Base-by-base conservation (phyloP, 37 sponge, comb jelly and placozoan species). In the Geodia barretti region DNA sequence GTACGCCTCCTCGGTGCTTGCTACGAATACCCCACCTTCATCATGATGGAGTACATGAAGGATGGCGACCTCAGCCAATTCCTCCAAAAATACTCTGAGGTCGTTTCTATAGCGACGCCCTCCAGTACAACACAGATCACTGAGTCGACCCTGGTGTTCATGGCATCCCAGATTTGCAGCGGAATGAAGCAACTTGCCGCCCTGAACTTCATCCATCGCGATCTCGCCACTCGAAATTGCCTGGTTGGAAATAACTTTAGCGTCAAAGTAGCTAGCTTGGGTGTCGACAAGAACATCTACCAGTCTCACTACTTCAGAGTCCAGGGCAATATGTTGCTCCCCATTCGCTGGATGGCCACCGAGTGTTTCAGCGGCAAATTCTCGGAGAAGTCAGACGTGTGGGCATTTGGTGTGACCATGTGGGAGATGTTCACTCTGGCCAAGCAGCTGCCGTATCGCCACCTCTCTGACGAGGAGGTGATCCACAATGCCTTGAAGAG, bases 231-330 rank as follows among this genome's bases (percentile, higher is more conserved):
- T n/a, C n/a, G n/a, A n/a, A n/a, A n/a, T n/a, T n/a, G n/a, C n/a
- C n/a, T n/a, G n/a, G n/a, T n/a, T n/a, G n/a, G n/a, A n/a, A n/a
- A n/a, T n/a, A n/a, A n/a, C n/a, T n/a, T n/a, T n/a, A n/a, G n/a
- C 4, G 87, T 93, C 59, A 94, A 94, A 64, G 78, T 94, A 19
- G 88, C 95, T n/a, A 91, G 90, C 64, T 94, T 94, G 80, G 95
- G 95, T 24, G 90, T 94, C 91, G 74, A 82, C 35, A n/a, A n/a
- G n/a, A 90, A 81, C 40, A 75, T 94, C 37, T 94, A 94, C 63
- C 47, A 63, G 58, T 73, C 82, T 41, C 54, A 84, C 68, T 94
- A 94, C 75, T 90, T 81, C 68, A n/a, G 54, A 28, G 25, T 90
- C 40, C 54, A 81, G 60, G 91, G 95, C 0, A 40, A 60, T 24